Conservation (phyloP, 1,140 invertebrate genomes). For the Plectrocnemia conspersa region DNA sequence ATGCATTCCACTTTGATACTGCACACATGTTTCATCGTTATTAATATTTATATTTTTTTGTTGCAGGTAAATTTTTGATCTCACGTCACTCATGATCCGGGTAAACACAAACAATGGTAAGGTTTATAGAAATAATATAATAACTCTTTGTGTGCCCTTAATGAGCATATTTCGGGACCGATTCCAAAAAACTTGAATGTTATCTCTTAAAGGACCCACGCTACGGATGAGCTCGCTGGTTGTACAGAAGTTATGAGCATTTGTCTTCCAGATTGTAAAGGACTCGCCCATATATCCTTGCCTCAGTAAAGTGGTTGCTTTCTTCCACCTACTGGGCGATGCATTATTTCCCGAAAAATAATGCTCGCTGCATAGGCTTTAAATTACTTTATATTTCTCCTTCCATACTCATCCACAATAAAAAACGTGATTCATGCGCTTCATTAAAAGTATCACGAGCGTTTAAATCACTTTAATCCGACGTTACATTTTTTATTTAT, state of each 20-base stretch:
- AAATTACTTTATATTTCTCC: conserved; percentile 14
- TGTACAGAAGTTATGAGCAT: conserved; percentile 34
- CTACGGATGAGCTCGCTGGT: conserved; percentile 16
- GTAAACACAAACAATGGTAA: neutral
- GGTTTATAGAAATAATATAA: neutral
- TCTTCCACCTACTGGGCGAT: neutral
- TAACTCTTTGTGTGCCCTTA: conserved; percentile 11
- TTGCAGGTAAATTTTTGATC: conserved; percentile 2
- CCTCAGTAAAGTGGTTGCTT: conserved; percentile 1
- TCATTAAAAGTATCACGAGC: conserved; percentile 4
- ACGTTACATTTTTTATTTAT: no score
- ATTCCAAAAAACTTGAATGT: conserved; percentile 12
- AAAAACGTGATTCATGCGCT: conserved; percentile 8
- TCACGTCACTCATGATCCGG: neutral
- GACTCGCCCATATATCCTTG: conserved; percentile 18
- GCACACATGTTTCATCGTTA: neutral
- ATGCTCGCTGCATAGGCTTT: conserved; percentile 10
- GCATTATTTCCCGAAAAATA: conserved; percentile 11
- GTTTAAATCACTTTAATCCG: conserved; percentile 8
- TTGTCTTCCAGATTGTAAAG: conserved; percentile 33
- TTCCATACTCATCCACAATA: conserved; percentile 2
- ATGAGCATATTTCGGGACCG: conserved; percentile 20
- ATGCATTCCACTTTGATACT: conserved; percentile 1
- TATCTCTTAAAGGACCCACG: conserved; percentile 19
- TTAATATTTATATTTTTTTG: neutral